These are phyloP conservation scores for Cossypha caffra DNA, from an alignment of 2,797 vertebrate species.

Conservation along the genomic window DNA sequence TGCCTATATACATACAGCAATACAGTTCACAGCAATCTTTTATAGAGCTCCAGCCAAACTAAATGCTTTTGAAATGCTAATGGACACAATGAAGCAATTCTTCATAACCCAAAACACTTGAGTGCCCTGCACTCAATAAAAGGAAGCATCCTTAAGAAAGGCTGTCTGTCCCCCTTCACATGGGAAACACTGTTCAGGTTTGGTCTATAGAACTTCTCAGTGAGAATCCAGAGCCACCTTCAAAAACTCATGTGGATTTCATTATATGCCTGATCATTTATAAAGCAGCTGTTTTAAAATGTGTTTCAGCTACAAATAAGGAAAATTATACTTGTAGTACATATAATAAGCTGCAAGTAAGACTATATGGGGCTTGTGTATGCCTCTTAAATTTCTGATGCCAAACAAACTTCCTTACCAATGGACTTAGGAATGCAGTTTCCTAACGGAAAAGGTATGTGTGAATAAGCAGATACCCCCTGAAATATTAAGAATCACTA, in stretches of 20 bases:
- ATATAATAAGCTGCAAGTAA: neutral
- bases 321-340: neutral
- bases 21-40: neutral
- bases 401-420: neutral
- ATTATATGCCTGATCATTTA: neutral
- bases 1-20: neutral
- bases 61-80: conserved; percentile 48
- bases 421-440: neutral
- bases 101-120: neutral
- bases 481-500: neutral
- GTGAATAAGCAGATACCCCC: neutral
- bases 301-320: neutral
- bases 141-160: neutral
- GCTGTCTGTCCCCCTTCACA: neutral
- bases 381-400: neutral
- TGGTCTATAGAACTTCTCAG: neutral
- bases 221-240: neutral
- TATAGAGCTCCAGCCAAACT: neutral
- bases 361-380: neutral
- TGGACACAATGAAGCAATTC: neutral
- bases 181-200: neutral
- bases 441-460: neutral
- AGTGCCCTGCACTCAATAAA: neutral
- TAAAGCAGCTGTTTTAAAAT: neutral
- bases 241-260: neutral